A percentile compares a stretch with the other conserved stretches of the same genome.
phyloP scores from a whole-genome alignment of 2,888 invertebrate genomes.

The Drosophila nr. perissopoda region DNA sequence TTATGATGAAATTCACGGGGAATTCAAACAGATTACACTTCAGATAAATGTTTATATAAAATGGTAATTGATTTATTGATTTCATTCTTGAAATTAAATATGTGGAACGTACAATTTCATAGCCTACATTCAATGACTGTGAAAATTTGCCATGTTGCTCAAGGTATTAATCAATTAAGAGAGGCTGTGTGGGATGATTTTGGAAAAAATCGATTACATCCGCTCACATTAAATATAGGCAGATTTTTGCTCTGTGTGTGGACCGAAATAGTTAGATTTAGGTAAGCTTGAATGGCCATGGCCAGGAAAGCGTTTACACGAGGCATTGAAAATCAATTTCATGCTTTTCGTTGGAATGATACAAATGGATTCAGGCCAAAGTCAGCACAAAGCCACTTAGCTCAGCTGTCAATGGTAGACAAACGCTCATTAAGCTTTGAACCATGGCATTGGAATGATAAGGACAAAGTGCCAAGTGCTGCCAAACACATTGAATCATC shows the following conservation, averaged over 20 bases:
- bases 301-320: constrained; percentile 25
- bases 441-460: constrained; percentile 63
- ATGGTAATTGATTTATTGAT: not conserved
- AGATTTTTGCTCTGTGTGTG: constrained; percentile 11
- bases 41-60: not conserved
- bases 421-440: constrained; percentile 74
- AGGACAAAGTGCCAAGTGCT: constrained; percentile 47
- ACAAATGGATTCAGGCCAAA: constrained; percentile 51
- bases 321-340: constrained; percentile 56
- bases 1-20: not conserved
- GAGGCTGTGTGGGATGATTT: not conserved
- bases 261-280: constrained; percentile 21
- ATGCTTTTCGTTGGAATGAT: constrained; percentile 36
- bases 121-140: not conserved
- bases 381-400: constrained; percentile 62
- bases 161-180: constrained; percentile 12
- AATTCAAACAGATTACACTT: not conserved
- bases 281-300: constrained; percentile 16
- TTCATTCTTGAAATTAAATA: not conserved
- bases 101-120: not conserved
- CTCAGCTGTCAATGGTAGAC: constrained; percentile 70
- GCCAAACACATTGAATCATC: constrained; percentile 54
- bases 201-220: constrained; percentile 12
- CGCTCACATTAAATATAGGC: constrained; percentile 23
- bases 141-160: constrained; percentile 7